phyloP scores from a whole-genome alignment of 1,140 invertebrate genomes.

The Chrysomallon squamiferum region DNA sequence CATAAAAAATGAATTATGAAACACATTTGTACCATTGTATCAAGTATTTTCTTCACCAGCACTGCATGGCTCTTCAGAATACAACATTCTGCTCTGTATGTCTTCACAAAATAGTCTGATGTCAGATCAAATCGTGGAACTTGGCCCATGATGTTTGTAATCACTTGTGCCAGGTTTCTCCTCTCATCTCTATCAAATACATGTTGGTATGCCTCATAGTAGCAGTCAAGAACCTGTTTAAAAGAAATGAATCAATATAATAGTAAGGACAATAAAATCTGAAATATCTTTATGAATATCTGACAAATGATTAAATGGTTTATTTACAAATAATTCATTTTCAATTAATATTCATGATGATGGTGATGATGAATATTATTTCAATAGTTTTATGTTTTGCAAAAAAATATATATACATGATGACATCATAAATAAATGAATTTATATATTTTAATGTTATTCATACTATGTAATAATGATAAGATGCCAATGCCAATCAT shows the following conservation, averaged over 20 bases:
- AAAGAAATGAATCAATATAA: slow-evolving; percentile 17
- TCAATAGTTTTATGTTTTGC: too few species aligned
- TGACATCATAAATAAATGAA: too few species aligned
- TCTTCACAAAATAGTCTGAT: slow-evolving; percentile 53
- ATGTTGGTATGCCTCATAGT: slow-evolving; percentile 62
- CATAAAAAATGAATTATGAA: too few species aligned
- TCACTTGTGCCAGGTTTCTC: slow-evolving; percentile 54
- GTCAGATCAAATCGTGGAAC: slow-evolving; percentile 57
- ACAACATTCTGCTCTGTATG: slow-evolving; percentile 55
- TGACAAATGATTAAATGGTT: too few species aligned
- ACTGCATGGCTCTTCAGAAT: slow-evolving; percentile 46
- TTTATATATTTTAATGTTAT: too few species aligned
- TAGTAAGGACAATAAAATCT: background rate
- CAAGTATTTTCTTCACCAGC: slow-evolving; percentile 55
- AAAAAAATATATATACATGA: too few species aligned
- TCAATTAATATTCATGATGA: too few species aligned
- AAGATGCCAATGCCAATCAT: too few species aligned
- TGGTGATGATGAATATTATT: too few species aligned
- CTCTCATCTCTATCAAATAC: slow-evolving; percentile 61
- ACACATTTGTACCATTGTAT: slow-evolving; percentile 60
- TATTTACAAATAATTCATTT: background rate
- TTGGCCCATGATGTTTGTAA: slow-evolving; percentile 60
- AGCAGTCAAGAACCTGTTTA: slow-evolving; percentile 62
- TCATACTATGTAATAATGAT: too few species aligned
- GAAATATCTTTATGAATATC: background rate